Conservation (phyloP, 2,888 invertebrate species). For the Agriopis leucophaearia region DNA sequence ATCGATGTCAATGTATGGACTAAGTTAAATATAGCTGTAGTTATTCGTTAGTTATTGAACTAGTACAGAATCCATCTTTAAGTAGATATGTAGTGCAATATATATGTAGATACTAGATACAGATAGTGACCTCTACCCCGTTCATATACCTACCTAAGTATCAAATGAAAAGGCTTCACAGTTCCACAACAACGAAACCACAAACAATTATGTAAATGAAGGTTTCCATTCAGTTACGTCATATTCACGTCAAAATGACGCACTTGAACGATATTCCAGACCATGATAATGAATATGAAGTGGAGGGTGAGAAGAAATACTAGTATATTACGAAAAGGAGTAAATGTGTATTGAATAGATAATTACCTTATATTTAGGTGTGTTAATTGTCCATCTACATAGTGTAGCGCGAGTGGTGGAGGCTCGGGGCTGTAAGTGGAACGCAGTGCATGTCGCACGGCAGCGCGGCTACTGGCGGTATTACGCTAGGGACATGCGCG, state of each 20-base stretch:
- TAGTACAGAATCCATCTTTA: not conserved
- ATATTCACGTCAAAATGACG: slow-evolving; percentile 67
- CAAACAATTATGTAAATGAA: slow-evolving; percentile 42
- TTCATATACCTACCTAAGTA: not conserved
- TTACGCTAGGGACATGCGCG: slow-evolving; percentile 65
- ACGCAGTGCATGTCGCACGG: slow-evolving; percentile 68
- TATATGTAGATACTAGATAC: not conserved
- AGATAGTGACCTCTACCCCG: slow-evolving; percentile 7
- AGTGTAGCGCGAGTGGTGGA: slow-evolving; percentile 43
- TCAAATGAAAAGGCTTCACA: slow-evolving; percentile 24
- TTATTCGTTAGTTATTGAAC: too few species aligned
- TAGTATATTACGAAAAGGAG: not conserved
- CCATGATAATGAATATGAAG: slow-evolving; percentile 49
- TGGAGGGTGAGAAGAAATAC: not conserved
- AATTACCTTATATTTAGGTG: slow-evolving; percentile 66
- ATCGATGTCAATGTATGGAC: not conserved
- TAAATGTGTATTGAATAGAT: not conserved
- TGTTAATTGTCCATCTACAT: slow-evolving; percentile 59
- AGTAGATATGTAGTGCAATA: not conserved
- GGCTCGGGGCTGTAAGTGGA: slow-evolving; percentile 52
- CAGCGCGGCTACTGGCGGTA: slow-evolving; percentile 53
- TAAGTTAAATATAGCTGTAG: not conserved
- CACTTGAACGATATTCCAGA: slow-evolving; percentile 59
- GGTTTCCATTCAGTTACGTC: slow-evolving; percentile 63
- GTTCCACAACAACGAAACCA: slow-evolving; percentile 30